phyloP scores from a whole-genome alignment of 2,888 invertebrate species.

The Synanthedon formicaeformis region DNA sequence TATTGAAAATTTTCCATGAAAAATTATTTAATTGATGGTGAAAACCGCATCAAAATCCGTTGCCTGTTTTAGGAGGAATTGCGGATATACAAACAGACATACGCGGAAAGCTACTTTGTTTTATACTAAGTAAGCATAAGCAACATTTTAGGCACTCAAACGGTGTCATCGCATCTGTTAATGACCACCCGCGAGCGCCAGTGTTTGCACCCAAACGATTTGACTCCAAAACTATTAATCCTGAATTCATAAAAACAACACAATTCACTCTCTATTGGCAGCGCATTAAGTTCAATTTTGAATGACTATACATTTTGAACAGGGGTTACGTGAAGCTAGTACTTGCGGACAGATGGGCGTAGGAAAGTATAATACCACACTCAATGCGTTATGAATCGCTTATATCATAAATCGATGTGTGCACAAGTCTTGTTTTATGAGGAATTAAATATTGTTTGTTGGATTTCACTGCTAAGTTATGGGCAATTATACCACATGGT shows the following conservation, averaged over 20 bases:
- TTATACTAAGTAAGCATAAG: not conserved
- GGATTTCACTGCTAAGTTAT: constrained; percentile 18
- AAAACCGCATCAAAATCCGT: too few species aligned
- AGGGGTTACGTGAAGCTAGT: constrained; percentile 6
- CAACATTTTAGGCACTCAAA: constrained; percentile 32
- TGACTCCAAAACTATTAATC: constrained; percentile 31
- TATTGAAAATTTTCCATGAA: too few species aligned
- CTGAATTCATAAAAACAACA: not conserved
- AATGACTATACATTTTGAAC: not conserved
- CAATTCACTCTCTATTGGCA: constrained; percentile 6
- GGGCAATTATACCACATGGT: constrained; percentile 3
- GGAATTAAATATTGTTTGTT: constrained; percentile 38
- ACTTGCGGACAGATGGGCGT: constrained; percentile 51
- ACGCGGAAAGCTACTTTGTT: too few species aligned
- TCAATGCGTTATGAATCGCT: constrained; percentile 29
- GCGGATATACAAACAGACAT: too few species aligned
- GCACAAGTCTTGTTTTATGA: constrained; percentile 22
- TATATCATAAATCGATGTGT: constrained; percentile 28
- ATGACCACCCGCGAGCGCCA: constrained; percentile 56
- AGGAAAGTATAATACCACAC: constrained; percentile 40
- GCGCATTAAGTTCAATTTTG: constrained; percentile 17
- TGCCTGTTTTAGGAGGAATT: too few species aligned
- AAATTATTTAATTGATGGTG: too few species aligned
- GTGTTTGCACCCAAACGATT: constrained; percentile 24
- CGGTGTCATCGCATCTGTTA: constrained; percentile 42